Conservation (phyloP, 2,113 vertebrate species). For the Stercorarius parasiticus region DNA sequence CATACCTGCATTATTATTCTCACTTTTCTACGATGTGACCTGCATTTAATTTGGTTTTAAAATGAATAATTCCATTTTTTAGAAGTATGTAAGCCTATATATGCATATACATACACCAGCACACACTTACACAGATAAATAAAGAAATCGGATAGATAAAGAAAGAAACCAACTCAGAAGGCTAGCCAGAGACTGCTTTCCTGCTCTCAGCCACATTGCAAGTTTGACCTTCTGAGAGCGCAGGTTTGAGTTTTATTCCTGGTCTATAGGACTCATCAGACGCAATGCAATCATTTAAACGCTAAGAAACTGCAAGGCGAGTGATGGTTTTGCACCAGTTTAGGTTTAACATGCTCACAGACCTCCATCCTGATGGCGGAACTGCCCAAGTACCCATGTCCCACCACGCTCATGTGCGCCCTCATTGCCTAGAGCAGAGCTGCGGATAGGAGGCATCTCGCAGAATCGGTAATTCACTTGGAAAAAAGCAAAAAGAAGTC, state of each 20-base stretch:
- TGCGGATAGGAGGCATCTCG: neutral
- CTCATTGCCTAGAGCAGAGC: neutral
- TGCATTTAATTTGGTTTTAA: neutral
- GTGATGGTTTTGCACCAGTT: neutral
- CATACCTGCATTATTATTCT: neutral
- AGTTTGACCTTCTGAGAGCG: neutral
- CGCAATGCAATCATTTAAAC: neutral
- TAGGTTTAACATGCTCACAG: neutral
- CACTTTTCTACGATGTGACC: neutral
- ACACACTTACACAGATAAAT: neutral
- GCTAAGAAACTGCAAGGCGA: neutral
- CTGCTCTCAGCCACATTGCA: neutral
- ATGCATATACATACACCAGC: too few relatives aligned
- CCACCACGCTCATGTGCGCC: accelerated
- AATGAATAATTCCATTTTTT: neutral
- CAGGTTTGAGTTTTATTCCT: neutral
- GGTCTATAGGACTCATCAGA: neutral
- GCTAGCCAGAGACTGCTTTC: neutral
- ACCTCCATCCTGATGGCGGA: neutral
- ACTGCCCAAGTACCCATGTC: neutral
- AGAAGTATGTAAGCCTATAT: neutral
- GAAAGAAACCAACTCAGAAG: neutral
- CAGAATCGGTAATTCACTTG: neutral
- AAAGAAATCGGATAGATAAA: neutral
- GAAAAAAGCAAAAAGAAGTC: neutral